Conservation (phyloP, 2,113 vertebrate genomes). For the Salvelinus alpinus region DNA sequence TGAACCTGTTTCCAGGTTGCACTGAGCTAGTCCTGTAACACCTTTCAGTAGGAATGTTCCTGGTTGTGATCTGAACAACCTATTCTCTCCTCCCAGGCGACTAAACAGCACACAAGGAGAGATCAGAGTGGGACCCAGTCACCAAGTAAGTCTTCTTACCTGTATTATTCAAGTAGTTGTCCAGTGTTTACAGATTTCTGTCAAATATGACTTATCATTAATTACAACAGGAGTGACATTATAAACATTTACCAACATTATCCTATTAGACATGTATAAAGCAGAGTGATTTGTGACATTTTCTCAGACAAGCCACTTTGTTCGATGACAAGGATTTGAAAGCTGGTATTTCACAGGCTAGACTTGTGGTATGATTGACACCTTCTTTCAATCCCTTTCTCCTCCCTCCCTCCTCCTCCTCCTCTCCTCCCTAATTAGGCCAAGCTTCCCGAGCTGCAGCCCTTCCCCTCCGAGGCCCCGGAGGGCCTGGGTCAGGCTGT, state of each 20-base stretch:
- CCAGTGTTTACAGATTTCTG: too few relatives aligned
- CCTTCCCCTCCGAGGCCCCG: slow-evolving; percentile 83
- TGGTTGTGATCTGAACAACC: slow-evolving; percentile 45
- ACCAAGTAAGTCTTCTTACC: slow-evolving; percentile 83
- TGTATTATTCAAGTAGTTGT: neutral
- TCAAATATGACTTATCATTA: neutral
- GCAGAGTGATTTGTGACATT: neutral
- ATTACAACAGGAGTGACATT: neutral
- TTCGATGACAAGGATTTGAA: slow-evolving; percentile 46
- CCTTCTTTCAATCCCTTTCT: slow-evolving; percentile 31
- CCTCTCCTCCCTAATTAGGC: slow-evolving; percentile 77
- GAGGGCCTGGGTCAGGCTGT: slow-evolving; percentile 85
- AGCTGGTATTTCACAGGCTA: slow-evolving; percentile 57
- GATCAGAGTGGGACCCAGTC: slow-evolving; percentile 97
- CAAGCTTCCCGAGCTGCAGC: slow-evolving; percentile 95
- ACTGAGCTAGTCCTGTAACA: too few relatives aligned
- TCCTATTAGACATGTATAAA: too few relatives aligned
- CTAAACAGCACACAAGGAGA: slow-evolving; percentile 98
- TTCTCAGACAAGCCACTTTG: slow-evolving; percentile 3
- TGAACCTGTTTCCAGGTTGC: too few relatives aligned
- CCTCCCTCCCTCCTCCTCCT: slow-evolving; percentile 37
- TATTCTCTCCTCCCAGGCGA: slow-evolving; percentile 79
- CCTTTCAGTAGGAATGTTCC: slow-evolving; percentile 35
- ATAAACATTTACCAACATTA: neutral
- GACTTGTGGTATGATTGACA: slow-evolving; percentile 60